Evolutionary conservation across 2,888 invertebrate genomes (phyloP), one percentile per base, ranked within the genome.

Genomic region (Gymnoscelis rufifasciata): DNA sequence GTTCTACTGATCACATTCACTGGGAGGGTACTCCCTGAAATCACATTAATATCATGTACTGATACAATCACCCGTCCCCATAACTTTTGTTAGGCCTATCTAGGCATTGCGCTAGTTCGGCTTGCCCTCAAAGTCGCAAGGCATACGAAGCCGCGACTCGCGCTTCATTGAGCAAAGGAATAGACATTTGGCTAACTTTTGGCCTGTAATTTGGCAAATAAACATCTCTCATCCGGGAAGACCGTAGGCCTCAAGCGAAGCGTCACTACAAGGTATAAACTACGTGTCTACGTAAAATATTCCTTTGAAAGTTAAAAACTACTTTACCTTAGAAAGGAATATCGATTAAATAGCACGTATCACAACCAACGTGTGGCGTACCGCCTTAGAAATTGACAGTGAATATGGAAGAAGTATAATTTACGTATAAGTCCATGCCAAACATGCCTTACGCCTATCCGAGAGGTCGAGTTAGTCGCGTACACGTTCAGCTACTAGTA

Each of bases 351-450:
- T 79, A 86, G 84, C 83, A 84, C 86, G 86, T 75, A 74, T 87
- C 87, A 86, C 86, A 87, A 87, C 86, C 86, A 78, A 79, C 77
- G 83, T 84, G 80, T 76, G 86, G 86, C 83, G 63, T 74, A 71
- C 70, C 83, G 83, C 76, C 71, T 74, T 68, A 71, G 66, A 73
- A 84, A 84, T 84, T 84, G 86, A 86, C 86, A 81, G 82, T 76
- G 78, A 79, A 38, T 71, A 68, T 81, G 83, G 83, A 79, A 83
- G 77, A 78, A 68, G 66, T 66, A 62, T 63, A 64, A 64, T 66
- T 78, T 81, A 82, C 77, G 78, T 78, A 80, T 65, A 77, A 68
- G 56, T 72, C 65, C 82, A 86, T 83, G 83, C 83, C 82, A 74
- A 78, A 71, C 80, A 82, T 80, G 82, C 79, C 57, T 52, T 52